Percentiles rank a stretch among this genome's conserved stretches.
phyloP scores from a whole-genome alignment of 2,888 invertebrate species.

The Rhyacophila evoluta region DNA sequence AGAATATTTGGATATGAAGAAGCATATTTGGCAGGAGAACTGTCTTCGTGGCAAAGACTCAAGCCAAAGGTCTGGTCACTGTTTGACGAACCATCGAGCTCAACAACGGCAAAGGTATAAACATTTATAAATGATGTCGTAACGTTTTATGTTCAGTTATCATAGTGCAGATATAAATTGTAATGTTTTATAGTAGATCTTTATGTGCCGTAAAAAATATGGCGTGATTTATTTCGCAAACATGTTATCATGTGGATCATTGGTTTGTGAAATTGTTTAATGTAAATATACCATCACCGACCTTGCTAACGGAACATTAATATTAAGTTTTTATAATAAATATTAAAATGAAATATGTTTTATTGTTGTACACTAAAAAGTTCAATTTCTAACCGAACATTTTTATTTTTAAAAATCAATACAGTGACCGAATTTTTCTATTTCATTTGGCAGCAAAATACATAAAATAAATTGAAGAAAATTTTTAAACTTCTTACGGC shows the following conservation, averaged over 20 bases:
- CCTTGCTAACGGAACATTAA: too few relatives aligned
- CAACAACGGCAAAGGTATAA: conserved; percentile 87
- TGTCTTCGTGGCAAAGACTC: conserved; percentile 89
- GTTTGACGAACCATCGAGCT: conserved; percentile 97
- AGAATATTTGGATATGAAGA: conserved; percentile 93
- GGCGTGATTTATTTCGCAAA: neutral
- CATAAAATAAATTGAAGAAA: too few relatives aligned
- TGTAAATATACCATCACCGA: neutral
- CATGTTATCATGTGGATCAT: neutral
- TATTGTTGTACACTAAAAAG: too few relatives aligned
- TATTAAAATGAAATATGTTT: too few relatives aligned
- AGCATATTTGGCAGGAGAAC: conserved; percentile 81
- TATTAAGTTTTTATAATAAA: too few relatives aligned
- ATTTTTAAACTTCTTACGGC: too few relatives aligned
- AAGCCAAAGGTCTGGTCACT: conserved; percentile 95
- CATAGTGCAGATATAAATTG: neutral
- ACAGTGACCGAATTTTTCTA: neutral
- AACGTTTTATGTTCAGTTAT: neutral
- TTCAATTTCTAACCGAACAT: too few relatives aligned
- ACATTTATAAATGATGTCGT: conserved; percentile 48
- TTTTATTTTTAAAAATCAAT: too few relatives aligned
- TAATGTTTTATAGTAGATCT: conserved; percentile 3
- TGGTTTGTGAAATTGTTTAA: neutral
- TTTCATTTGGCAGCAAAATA: neutral
- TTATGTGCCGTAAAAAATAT: neutral